phyloP scores from a whole-genome alignment of 2,888 invertebrate genomes.

The Abrostola triplasia region DNA sequence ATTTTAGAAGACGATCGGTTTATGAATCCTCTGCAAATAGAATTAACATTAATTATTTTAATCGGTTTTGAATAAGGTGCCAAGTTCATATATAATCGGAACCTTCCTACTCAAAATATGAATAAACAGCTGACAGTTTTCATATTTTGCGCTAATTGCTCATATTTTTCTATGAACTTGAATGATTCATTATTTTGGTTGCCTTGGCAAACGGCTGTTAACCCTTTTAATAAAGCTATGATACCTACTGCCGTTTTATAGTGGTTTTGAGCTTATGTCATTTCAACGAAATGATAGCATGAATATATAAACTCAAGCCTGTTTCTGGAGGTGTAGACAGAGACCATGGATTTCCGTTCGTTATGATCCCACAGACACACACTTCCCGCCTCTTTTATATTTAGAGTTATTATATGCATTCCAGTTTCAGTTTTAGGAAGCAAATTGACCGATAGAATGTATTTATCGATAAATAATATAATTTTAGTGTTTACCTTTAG shows the following conservation, averaged over 20 bases:
- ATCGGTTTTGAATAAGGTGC: slow-evolving; percentile 22
- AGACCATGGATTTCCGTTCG: no score
- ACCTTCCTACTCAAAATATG: slow-evolving; percentile 8
- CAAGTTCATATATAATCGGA: slow-evolving; percentile 14
- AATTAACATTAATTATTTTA: slow-evolving; percentile 5
- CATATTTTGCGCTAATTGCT: slow-evolving; percentile 18
- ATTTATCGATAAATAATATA: no score
- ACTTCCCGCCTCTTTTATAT: no score
- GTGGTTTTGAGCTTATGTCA: not conserved
- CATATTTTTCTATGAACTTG: slow-evolving; percentile 15
- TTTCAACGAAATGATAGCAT: not conserved
- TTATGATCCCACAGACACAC: no score
- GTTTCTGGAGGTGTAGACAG: no score
- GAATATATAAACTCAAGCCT: no score
- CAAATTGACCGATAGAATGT: no score
- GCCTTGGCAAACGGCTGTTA: slow-evolving; percentile 9
- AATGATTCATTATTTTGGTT: slow-evolving; percentile 12
- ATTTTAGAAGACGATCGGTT: not conserved
- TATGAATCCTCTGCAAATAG: slow-evolving; percentile 4
- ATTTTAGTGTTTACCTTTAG: no score
- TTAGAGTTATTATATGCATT: no score
- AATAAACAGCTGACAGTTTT: slow-evolving; percentile 13
- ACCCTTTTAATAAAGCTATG: not conserved
- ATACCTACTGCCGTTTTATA: not conserved
- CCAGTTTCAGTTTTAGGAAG: no score